A percentile compares a stretch with the other conserved stretches of the same genome.
Conservation (phyloP, 2,797 vertebrate species). For the Tachyglossus aculeatus region DNA sequence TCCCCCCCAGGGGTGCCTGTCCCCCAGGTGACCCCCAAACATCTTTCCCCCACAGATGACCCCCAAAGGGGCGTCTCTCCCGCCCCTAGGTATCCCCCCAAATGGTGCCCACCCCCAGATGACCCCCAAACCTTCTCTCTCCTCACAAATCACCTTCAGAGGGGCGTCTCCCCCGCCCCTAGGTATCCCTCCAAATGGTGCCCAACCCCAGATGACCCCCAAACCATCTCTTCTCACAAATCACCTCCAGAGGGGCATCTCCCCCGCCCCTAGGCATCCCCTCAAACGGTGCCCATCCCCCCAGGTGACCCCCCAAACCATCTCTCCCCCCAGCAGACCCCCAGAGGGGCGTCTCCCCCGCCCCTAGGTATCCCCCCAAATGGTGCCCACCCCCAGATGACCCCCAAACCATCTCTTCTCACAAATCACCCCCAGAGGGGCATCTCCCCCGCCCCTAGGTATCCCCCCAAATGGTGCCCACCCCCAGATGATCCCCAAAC, state of each 20-base stretch:
- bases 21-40: not conserved
- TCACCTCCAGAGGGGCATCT: no score
- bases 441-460: not conserved
- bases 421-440: no score
- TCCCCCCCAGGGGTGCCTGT: no score
- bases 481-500: not conserved
- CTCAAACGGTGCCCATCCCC: no score
- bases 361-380: no score
- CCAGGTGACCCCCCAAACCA: not conserved
- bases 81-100: no score
- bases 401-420: not conserved
- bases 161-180: not conserved
- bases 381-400: not conserved
- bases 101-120: not conserved
- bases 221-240: no score
- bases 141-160: no score
- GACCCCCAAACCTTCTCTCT: not conserved
- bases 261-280: not conserved
- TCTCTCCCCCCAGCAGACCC: not conserved
- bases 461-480: no score
- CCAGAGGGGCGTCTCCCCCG: not conserved
- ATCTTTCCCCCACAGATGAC: not conserved
- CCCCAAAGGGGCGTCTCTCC: not conserved
- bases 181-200: no score
- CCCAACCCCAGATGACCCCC: not conserved